These are phyloP conservation scores for Mareca penelope DNA, from an alignment of 2,797 vertebrate species.

Conservation along the genomic window DNA sequence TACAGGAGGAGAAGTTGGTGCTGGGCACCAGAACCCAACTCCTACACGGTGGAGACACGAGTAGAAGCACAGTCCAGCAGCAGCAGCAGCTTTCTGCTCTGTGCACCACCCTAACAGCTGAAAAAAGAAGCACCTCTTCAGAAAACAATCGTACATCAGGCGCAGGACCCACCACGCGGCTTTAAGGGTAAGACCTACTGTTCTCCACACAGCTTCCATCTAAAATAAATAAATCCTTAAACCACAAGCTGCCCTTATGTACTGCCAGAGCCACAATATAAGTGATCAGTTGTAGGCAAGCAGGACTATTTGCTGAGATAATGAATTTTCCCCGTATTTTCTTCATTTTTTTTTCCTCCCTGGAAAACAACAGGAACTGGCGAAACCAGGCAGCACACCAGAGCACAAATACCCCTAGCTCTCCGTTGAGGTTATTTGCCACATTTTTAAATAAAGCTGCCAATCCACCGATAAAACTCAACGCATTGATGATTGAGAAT, in stretches of 20 bases:
- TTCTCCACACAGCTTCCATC: background rate
- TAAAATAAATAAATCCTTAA: background rate
- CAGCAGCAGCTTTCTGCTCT: background rate
- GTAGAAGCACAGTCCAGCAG: background rate
- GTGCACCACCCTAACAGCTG: background rate
- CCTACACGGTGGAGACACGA: background rate
- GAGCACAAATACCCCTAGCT: background rate
- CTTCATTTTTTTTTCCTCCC: background rate
- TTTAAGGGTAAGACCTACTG: background rate
- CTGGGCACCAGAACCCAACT: background rate
- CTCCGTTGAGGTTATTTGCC: background rate
- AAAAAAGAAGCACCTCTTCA: background rate
- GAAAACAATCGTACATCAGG: background rate
- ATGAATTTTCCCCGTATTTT: background rate
- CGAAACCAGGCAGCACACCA: background rate
- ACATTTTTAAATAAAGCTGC: slow-evolving; percentile 10
- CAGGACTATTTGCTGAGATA: background rate
- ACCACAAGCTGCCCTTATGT: background rate
- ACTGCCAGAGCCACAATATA: background rate
- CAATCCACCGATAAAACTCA: slow-evolving; percentile 27
- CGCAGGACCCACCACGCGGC: background rate
- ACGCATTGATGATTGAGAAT: background rate
- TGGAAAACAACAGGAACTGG: background rate
- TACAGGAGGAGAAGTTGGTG: background rate
- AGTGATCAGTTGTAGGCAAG: background rate